Evolutionary conservation across 2,888 invertebrate genomes (phyloP), one percentile per base, ranked within the genome.

Genomic region (Luperina nickerlii): DNA sequence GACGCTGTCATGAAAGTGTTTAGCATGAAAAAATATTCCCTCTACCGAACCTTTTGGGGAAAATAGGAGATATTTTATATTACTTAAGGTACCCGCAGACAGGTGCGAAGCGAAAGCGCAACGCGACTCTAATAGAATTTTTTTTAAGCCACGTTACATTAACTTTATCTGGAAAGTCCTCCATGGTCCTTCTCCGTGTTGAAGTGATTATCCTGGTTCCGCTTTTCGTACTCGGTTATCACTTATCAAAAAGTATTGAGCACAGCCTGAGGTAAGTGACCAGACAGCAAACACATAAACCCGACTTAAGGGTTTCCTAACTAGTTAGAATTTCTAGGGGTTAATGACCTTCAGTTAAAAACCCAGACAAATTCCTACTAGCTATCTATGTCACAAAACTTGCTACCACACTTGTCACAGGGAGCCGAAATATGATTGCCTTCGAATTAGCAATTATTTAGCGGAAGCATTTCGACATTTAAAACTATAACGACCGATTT

Each of bases 401-500:
- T 62, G 4, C 0, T 63, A 20, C 18, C 32, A 63, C 18, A 63
- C 76, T 57, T n/a, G 45, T 75, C 45, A 57, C 18, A 57, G 11
- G 2, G 11, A 38, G 20, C 38, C 38, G 5, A 54, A 57, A 18
- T 75, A 51, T 38, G 8, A 24, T 51, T 51, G 66, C 74, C 76
- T 85, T 86, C 68, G n/a, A 60, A 9, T 69, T 11, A 68, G 79
- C 81, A 85, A 86, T 90, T 84, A 88, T 84, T 74, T 60, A 20
- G 78, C 86, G 89, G 87, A 91, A 86, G 83, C 60, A 69, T 85
- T 76, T 45, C 76, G 81, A 87, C 84, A 90, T 90, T 75, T 83
- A 54, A 63, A 65, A 78, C 76, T 32, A 68, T 60, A 54, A 71
- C 79, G 77, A 85, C 84, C 81, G 82, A 76, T 81, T 79, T 81